Evolutionary conservation across 2,888 invertebrate species (phyloP).

Genomic region (Apamea crenata): DNA sequence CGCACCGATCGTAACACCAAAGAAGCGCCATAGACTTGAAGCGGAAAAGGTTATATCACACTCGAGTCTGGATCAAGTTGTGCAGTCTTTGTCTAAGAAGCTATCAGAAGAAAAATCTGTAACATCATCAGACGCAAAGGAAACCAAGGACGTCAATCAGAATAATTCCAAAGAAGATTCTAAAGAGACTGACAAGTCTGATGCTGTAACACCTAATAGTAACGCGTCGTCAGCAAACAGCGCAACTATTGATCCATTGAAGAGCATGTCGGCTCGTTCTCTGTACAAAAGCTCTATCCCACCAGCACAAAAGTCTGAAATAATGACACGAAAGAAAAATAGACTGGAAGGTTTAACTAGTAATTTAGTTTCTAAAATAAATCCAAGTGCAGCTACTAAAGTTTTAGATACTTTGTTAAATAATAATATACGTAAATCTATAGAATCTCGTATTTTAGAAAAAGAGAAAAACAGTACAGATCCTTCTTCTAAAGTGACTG

Average conservation of each 20-base stretch:
- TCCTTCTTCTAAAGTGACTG: conserved; percentile 72
- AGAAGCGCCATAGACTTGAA: conserved; percentile 93
- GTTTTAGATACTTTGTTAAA: conserved; percentile 88
- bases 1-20: conserved; percentile 92
- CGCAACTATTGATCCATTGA: conserved; percentile 81
- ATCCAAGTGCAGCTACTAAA: conserved; percentile 89
- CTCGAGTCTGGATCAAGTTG: conserved; percentile 86
- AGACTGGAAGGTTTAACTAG: conserved; percentile 91
- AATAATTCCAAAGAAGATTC: conserved; percentile 79
- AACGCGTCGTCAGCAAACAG: conserved; percentile 64
- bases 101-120: conserved; percentile 84
- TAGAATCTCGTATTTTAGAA: conserved; percentile 88
- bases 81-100: conserved; percentile 88
- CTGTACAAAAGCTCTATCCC: conserved; percentile 87
- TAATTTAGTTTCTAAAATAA: conserved; percentile 91
- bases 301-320: conserved; percentile 89
- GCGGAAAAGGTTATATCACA: conserved; percentile 86
- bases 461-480: conserved; percentile 82
- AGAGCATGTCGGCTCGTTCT: conserved; percentile 88
- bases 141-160: conserved; percentile 80
- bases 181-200: conserved; percentile 74
- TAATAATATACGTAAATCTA: conserved; percentile 88
- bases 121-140: conserved; percentile 71
- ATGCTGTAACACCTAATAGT: conserved; percentile 66
- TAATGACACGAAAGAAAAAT: conserved; percentile 91